phyloP scores from a whole-genome alignment of 2,888 invertebrate genomes.

The Megalurothrips usitatus region DNA sequence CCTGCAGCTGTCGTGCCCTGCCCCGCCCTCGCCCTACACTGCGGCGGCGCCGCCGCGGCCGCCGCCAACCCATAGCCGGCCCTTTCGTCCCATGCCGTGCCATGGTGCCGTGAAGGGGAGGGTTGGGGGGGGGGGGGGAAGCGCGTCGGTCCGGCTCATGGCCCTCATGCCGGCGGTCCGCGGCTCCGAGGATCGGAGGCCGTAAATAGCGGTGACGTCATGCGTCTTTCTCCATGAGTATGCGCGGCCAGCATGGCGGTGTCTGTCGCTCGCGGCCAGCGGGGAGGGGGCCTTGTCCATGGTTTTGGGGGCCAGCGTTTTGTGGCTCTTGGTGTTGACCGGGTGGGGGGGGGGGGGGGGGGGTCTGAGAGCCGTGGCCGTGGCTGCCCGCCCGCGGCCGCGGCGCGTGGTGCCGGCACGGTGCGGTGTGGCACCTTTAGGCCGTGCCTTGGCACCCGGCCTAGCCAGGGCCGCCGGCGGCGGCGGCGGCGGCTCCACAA shows the following conservation, averaged over 20 bases:
- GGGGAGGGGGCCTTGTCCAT: neutral
- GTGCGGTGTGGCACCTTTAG: neutral
- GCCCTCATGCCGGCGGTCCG: too few relatives aligned
- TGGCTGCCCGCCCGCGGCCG: too few relatives aligned
- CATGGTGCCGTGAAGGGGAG: too few relatives aligned
- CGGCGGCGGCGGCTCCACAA: neutral
- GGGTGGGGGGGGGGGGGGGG: too few relatives aligned
- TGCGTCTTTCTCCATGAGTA: conserved; percentile 3
- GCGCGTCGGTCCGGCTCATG: conserved; percentile 9
- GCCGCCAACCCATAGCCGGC: too few relatives aligned
- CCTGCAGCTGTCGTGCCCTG: too few relatives aligned
- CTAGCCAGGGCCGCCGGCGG: neutral
- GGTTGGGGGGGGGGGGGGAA: conserved; percentile 1
- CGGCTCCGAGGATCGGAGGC: neutral
- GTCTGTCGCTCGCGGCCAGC: neutral
- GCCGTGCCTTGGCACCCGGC: neutral
- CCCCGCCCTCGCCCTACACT: neutral
- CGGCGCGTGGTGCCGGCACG: neutral
- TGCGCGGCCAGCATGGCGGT: neutral
- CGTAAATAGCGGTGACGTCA: conserved; percentile 7
- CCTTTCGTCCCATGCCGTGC: too few relatives aligned
- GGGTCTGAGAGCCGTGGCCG: too few relatives aligned
- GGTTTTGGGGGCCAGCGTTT: too few relatives aligned
- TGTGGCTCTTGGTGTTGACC: too few relatives aligned
- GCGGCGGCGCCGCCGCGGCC: neutral